Evolutionary conservation across 2,888 invertebrate genomes (phyloP).

Genomic region (Thereva nobilitata): DNA sequence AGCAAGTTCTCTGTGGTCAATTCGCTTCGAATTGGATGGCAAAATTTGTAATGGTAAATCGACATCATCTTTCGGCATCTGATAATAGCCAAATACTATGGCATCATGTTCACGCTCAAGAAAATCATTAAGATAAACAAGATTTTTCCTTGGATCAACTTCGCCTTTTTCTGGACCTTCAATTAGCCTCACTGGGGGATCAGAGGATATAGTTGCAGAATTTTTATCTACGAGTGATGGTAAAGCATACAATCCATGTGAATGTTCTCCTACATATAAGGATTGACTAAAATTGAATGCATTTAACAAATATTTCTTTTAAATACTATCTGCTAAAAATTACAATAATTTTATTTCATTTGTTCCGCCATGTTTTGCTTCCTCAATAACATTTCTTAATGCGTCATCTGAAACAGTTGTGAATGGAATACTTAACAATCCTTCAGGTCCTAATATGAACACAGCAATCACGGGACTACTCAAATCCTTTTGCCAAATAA

Average conservation of each 20-base stretch:
- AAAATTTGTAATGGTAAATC: constrained; percentile 54
- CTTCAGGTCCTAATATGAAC: constrained; percentile 76
- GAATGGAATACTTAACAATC: constrained; percentile 83
- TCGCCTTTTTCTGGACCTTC: constrained; percentile 62
- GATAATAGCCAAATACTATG: constrained; percentile 68
- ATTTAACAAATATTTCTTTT: background rate
- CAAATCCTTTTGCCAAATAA: constrained; percentile 86
- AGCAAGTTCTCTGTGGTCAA: constrained; percentile 49
- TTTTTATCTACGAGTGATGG: constrained; percentile 91
- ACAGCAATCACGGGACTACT: constrained; percentile 90
- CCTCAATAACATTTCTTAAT: constrained; percentile 69
- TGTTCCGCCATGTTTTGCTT: constrained; percentile 64
- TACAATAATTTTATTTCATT: constrained; percentile 68
- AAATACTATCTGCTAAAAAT: constrained; percentile 47
- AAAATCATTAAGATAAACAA: constrained; percentile 60
- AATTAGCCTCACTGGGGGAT: constrained; percentile 71
- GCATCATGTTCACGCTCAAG: constrained; percentile 52
- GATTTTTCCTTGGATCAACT: constrained; percentile 49
- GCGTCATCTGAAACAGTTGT: constrained; percentile 88
- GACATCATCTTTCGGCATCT: constrained; percentile 66
- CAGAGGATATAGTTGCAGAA: constrained; percentile 78
- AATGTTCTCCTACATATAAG: constrained; percentile 88
- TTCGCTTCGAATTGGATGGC: constrained; percentile 44
- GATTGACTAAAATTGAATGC: constrained; percentile 70
- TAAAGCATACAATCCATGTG: constrained; percentile 84